Evolutionary conservation across 2,113 vertebrate genomes (phyloP), one percentile per base, ranked within the genome.

Genomic region (Ceuthmochares aereus): DNA sequence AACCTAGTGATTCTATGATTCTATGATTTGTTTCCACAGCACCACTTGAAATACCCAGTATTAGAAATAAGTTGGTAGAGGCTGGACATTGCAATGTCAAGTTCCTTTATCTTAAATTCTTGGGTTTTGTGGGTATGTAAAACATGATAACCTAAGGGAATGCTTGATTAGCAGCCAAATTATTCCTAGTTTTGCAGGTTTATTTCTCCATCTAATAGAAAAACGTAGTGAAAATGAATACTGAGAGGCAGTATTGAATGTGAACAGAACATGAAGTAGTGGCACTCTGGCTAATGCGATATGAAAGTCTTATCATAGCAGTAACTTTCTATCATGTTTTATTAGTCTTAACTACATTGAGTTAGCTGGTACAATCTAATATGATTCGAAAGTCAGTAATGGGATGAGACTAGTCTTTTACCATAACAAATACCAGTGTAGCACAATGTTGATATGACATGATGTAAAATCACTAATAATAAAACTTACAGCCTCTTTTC

Each of bases 311-410:
- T 93, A 87, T 30, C 14, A 36, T 55, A 91, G 47, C 27, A 78
- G 21, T 23, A 92, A 75, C 54, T 87, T 95, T 73, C 68, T 75
- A 40, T 93, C 68, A 69, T 47, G 32, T 63, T 43, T 63, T 86
- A 85, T 90, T 93, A 90, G 54, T 62, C 34, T 75, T 80, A 8
- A 86, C 20, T 25, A 1, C 62, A 29, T 69, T 93, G 45, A 25
- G 32, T 17, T 79, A 91, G 32, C 20, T 76, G 19, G 10, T 29
- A 82, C 84, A 86, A 36, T 78, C 89, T 87, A 94, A 90, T 55
- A 51, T 87, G 66, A 91, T 92, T 59, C 87, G 88, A 95, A 79
- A 80, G 59, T 67, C 32, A 78, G 43, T 91, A 89, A 90, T 79
- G 6, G 37, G 54, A 90, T 6, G 1, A 87, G 73, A 90, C 34